phyloP scores from a whole-genome alignment of 1,140 invertebrate species.

The Halotydeus destructor region DNA sequence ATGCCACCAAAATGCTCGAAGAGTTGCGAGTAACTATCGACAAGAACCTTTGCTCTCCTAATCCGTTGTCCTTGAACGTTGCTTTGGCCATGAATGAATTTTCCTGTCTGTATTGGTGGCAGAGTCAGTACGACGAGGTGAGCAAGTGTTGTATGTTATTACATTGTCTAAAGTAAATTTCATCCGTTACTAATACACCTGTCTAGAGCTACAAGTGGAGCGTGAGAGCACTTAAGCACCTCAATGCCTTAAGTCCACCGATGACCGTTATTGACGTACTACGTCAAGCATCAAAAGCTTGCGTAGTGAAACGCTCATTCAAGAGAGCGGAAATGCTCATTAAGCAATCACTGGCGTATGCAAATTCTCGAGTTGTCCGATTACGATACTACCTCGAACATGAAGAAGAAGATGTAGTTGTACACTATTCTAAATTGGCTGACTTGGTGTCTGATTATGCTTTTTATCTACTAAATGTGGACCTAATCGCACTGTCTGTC shows the following conservation, averaged over 20 bases:
- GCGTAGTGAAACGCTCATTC: constrained; percentile 65
- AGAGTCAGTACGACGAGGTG: constrained; percentile 54
- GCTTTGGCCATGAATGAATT: constrained; percentile 54
- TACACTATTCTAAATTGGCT: constrained; percentile 51
- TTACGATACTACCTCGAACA: constrained; percentile 16
- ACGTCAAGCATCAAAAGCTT: constrained; percentile 57
- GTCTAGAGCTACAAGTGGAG: constrained; percentile 47
- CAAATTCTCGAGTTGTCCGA: constrained; percentile 24
- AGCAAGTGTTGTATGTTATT: no score
- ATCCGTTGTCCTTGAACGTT: constrained; percentile 27
- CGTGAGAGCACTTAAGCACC: constrained; percentile 40
- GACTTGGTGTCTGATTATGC: constrained; percentile 66
- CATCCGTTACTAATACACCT: no score
- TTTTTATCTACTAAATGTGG: constrained; percentile 72
- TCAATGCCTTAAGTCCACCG: constrained; percentile 23
- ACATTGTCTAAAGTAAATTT: no score
- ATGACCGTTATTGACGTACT: constrained; percentile 46
- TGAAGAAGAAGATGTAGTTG: constrained; percentile 36
- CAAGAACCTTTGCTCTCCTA: not conserved
- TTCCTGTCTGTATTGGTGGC: constrained; percentile 49
- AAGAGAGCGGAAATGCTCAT: constrained; percentile 52
- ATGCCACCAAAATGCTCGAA: not conserved
- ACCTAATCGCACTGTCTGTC: constrained; percentile 55
- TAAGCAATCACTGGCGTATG: constrained; percentile 49
- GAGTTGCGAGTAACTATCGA: not conserved